Base-by-base conservation (phyloP, 2,888 invertebrate genomes). In the Catocala fraxini region DNA sequence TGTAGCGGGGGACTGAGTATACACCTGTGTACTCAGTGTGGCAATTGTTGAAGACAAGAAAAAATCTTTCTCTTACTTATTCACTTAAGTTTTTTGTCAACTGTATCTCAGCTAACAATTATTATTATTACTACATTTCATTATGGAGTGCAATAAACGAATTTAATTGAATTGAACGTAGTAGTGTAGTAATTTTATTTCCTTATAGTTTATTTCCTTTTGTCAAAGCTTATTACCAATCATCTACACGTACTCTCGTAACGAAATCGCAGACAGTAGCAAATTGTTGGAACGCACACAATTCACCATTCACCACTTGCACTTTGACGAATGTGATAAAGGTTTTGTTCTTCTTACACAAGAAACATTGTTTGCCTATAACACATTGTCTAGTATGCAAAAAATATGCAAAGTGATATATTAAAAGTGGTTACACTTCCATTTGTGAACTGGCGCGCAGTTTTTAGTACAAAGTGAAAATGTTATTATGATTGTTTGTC, bases 401-500 rank as follows among this genome's bases (percentile, higher is more conserved):
- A 59, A 70, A 64, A 51, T 51, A 59, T 59, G 43, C 45, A 52
- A 49, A 61, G 34, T 57, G 63, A 59, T 49, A 58, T 46, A 51
- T 58, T 46, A 42, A 52, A 49, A 56, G 51, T 4, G 25, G 6
- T 12, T 51, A 47, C 35, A 53, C 57, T 59, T 69, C 53, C 43
- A 12, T 60, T 51, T 64, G 63, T 59, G 62, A 70, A 68, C 64
- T 46, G 53, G 53, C 51, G 51, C n/a, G 51, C 6, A 13, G 62
- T 67, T 75, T 68, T 73, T 73, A 25, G 35, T 35, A 0, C 25
- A 57, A 68, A 48, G 51, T 68, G 74, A 72, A 70, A 47, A 47
- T 71, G 59, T 71, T 62, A 67, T 48, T 58, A 59, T 48, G 47
- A 66, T 68, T 68, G 65, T 63, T 63, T 49, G 51, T 33, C 70